A percentile compares a stretch with the other conserved stretches of the same genome.
Conservation (phyloP, 2,888 invertebrate genomes). For the Plemyria rubiginata region DNA sequence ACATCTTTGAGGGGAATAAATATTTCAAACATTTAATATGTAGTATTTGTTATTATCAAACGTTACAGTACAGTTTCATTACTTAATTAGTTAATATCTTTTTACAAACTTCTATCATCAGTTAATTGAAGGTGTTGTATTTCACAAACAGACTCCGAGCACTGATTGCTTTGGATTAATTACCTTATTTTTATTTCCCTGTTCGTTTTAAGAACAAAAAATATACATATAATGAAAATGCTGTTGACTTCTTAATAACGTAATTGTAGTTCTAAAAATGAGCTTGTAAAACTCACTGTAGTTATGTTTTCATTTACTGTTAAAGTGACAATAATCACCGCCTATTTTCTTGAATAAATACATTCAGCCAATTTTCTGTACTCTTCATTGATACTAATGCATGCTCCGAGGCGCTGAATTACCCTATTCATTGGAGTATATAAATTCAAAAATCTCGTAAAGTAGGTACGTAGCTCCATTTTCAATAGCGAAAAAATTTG, state of each 20-base stretch:
- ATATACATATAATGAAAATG: no score
- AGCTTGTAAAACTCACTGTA: no score
- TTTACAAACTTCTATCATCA: slow-evolving; percentile 39
- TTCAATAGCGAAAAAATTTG: slow-evolving; percentile 80
- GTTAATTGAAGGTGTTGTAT: slow-evolving; percentile 61
- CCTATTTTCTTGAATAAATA: slow-evolving; percentile 2
- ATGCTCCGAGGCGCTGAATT: slow-evolving; percentile 72
- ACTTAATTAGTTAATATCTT: no score
- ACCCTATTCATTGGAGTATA: slow-evolving; percentile 78
- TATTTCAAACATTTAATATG: no score
- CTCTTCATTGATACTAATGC: slow-evolving; percentile 60
- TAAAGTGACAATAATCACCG: not conserved
- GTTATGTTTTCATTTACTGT: not conserved
- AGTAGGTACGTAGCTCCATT: slow-evolving; percentile 69
- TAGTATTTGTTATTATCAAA: not conserved
- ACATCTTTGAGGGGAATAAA: no score
- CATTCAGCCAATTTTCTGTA: slow-evolving; percentile 31
- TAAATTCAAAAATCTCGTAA: slow-evolving; percentile 78
- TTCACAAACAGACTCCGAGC: slow-evolving; percentile 48
- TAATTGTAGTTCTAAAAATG: no score
- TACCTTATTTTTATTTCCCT: not conserved
- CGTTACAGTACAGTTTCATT: not conserved
- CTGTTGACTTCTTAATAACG: no score
- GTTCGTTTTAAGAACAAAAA: not conserved
- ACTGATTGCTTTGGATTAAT: slow-evolving; percentile 22